Base-by-base conservation (phyloP, 2,113 vertebrate species). In the Lepisosteus osseus region DNA sequence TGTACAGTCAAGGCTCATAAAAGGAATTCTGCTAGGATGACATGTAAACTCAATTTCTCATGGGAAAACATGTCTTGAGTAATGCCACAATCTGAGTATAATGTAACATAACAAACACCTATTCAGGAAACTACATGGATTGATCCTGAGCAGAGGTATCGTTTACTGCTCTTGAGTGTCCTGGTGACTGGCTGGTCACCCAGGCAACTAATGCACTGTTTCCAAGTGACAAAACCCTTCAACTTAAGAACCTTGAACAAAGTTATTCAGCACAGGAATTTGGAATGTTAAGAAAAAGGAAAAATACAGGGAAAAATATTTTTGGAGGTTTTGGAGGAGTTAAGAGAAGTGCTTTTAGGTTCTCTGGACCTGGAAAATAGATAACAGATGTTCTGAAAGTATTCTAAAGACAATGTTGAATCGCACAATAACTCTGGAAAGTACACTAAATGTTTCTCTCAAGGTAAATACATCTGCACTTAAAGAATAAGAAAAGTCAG, bases 161-260 rank as follows among this genome's bases (percentile, higher is more conserved):
- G 77, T 78, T 67, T 73, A 74, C 67, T 76, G 75, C 78, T 74
- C 70, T 59, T 51, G 14, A 77, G 78, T 83, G 84, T 83, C 80
- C 76, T 78, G 73, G 74, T 78, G 43, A 79, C 79, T 73, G 77
- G 77, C 84, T 76, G 54, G 85, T 86, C 79, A 61, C 88, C 83
- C 17, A 75, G 81, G 86, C 71, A 78, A 88, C 81, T 78, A 83
- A 85, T 75, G 75, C 76, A 83, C 80, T 83, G 80, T 90, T 88
- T 84, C 82, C 84, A 69, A 85, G 83, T 83, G 82, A 86, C 80
- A 85, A 84, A 78, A 80, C 84, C 80, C 66, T 75, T 75, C 71
- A 81, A 86, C 72, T 67, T 65, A 83, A 87, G 74, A 86, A 85
- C 72, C 82, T 87, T 71, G 69, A 9, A 15, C 51, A 40, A 40